phyloP scores from a whole-genome alignment of 2,113 vertebrate species.

The Nycticorax nycticorax region DNA sequence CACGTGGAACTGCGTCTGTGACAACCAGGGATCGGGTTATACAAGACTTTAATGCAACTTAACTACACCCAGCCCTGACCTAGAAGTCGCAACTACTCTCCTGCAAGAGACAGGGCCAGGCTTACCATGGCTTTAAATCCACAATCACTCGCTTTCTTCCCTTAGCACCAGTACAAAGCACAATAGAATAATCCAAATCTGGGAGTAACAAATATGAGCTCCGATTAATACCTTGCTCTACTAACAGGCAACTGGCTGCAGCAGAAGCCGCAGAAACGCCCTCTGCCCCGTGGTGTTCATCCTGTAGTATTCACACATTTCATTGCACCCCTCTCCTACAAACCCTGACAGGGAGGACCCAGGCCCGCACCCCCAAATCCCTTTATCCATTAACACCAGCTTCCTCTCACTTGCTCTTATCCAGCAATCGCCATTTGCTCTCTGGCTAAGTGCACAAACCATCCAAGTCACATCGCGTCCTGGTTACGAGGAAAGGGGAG shows the following conservation, averaged over 20 bases:
- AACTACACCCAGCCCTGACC: not conserved
- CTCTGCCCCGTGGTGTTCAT: not conserved
- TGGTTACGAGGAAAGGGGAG: not conserved
- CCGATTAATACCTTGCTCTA: not conserved
- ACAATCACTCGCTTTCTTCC: not conserved
- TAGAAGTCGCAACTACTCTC: not conserved
- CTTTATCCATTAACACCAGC: not conserved
- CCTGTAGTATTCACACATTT: not conserved
- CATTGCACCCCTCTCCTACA: not conserved
- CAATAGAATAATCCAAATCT: not conserved
- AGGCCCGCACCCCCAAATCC: not conserved
- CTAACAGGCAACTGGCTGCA: not conserved
- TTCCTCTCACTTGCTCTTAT: not conserved
- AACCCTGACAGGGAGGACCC: not conserved
- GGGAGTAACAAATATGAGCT: not conserved
- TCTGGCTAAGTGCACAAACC: not conserved
- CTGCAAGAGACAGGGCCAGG: not conserved
- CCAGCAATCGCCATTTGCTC: not conserved
- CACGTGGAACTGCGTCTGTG: not conserved
- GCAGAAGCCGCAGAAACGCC: not conserved
- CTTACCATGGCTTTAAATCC: not conserved
- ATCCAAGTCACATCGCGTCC: not conserved
- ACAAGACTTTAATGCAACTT: not conserved
- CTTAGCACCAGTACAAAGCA: not conserved
- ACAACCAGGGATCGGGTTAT: not conserved